Evolutionary conservation across 2,797 vertebrate genomes (phyloP).

Genomic region (Simalia tracyae): DNA sequence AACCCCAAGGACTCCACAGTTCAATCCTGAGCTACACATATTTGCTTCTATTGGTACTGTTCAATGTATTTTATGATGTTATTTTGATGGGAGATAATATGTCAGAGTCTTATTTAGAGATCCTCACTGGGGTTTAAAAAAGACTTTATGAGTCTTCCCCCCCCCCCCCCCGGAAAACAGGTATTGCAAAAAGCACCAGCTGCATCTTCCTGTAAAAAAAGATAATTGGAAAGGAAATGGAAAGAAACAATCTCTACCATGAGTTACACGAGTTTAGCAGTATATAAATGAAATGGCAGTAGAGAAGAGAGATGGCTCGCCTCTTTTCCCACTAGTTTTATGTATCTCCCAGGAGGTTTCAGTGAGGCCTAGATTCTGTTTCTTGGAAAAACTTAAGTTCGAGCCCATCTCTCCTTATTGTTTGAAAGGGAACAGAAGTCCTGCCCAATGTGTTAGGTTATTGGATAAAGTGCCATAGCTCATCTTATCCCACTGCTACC

Average conservation of each 20-base stretch:
- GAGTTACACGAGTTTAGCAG: neutral
- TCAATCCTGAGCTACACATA: too few relatives aligned
- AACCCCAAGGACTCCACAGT: too few relatives aligned
- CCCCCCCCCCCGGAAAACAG: too few relatives aligned
- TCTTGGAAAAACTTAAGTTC: neutral
- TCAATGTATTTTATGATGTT: neutral
- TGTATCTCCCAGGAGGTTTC: neutral
- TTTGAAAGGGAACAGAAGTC: neutral
- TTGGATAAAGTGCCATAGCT: neutral
- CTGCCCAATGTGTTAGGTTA: neutral
- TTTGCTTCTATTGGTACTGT: neutral
- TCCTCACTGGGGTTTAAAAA: neutral
- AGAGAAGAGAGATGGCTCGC: neutral
- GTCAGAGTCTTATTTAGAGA: neutral
- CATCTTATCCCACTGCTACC: neutral
- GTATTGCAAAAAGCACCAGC: neutral
- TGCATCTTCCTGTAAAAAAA: neutral
- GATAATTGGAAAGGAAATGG: neutral
- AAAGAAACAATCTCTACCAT: neutral
- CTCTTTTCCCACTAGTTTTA: neutral
- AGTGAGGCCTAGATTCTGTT: neutral
- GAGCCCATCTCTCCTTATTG: neutral
- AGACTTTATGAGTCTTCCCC: neutral
- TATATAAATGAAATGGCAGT: neutral
- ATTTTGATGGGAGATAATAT: neutral